Evolutionary conservation across 2,888 invertebrate species (phyloP).

Genomic region (Trisateles emortualis): DNA sequence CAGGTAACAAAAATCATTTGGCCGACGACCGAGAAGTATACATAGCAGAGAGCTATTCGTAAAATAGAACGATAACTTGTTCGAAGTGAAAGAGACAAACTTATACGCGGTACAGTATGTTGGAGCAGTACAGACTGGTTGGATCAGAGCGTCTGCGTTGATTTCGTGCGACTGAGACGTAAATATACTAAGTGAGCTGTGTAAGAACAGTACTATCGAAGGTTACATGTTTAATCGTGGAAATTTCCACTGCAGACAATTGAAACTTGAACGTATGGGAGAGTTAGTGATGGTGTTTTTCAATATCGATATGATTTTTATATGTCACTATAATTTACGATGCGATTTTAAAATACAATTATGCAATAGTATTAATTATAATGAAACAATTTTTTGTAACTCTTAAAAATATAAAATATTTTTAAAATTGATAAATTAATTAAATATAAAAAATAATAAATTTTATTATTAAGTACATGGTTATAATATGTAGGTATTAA

Average conservation of each 20-base stretch:
- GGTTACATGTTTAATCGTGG: slow-evolving; percentile 84
- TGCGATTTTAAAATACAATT: too few relatives aligned
- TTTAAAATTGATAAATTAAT: too few relatives aligned
- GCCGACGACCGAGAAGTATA: slow-evolving; percentile 86
- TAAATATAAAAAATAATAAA: too few relatives aligned
- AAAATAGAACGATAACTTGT: slow-evolving; percentile 83
- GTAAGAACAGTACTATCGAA: slow-evolving; percentile 70
- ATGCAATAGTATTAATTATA: too few relatives aligned
- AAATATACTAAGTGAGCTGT: slow-evolving; percentile 52
- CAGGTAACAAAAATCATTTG: slow-evolving; percentile 85
- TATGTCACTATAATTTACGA: not conserved
- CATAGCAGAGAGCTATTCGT: slow-evolving; percentile 86
- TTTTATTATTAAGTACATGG: too few relatives aligned
- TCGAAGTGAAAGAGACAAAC: slow-evolving; percentile 68
- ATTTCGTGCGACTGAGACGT: slow-evolving; percentile 70
- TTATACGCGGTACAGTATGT: slow-evolving; percentile 57
- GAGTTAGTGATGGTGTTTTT: slow-evolving; percentile 57
- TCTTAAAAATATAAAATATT: too few relatives aligned
- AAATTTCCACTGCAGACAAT: slow-evolving; percentile 86
- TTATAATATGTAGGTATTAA: too few relatives aligned
- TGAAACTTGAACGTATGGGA: slow-evolving; percentile 81
- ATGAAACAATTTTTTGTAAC: too few relatives aligned
- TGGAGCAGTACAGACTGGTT: slow-evolving; percentile 70
- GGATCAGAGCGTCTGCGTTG: slow-evolving; percentile 83
- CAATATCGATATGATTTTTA: slow-evolving; percentile 46